Conservation (phyloP, 2,888 invertebrate genomes). For the Frankliniella fusca region DNA sequence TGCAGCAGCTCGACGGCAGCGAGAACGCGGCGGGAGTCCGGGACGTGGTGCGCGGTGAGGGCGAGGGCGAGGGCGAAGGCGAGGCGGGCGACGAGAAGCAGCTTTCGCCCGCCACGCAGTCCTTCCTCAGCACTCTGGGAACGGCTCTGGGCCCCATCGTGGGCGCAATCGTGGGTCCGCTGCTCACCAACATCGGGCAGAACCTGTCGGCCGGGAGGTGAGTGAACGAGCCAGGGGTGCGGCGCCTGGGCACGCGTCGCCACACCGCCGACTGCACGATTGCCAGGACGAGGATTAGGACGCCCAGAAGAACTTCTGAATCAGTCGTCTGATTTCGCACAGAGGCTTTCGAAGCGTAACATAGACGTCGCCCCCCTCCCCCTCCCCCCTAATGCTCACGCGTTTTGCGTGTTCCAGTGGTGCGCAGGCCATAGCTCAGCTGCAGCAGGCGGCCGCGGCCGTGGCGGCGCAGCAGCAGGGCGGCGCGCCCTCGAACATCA, state of each 20-base stretch:
- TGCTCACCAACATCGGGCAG: conserved; percentile 33
- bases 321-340: no score
- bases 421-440: background rate
- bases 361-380: no score
- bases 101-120: conserved; percentile 26
- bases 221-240: background rate
- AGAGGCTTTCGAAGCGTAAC: no score
- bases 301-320: no score
- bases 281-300: background rate
- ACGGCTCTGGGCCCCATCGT: conserved; percentile 32
- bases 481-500: background rate
- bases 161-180: conserved; percentile 33
- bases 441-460: conserved; percentile 2
- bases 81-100: background rate
- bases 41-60: background rate
- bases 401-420: background rate
- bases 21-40: background rate
- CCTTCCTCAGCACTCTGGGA: conserved; percentile 31
- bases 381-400: background rate
- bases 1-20: background rate
- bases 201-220: conserved; percentile 4
- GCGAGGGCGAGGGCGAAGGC: background rate
- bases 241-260: background rate
- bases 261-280: background rate
- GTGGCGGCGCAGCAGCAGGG: conserved; percentile 12